Evolutionary conservation across 2,797 vertebrate genomes (phyloP), one percentile per base, ranked within the genome.

Genomic region (Telmatherina bonti): DNA sequence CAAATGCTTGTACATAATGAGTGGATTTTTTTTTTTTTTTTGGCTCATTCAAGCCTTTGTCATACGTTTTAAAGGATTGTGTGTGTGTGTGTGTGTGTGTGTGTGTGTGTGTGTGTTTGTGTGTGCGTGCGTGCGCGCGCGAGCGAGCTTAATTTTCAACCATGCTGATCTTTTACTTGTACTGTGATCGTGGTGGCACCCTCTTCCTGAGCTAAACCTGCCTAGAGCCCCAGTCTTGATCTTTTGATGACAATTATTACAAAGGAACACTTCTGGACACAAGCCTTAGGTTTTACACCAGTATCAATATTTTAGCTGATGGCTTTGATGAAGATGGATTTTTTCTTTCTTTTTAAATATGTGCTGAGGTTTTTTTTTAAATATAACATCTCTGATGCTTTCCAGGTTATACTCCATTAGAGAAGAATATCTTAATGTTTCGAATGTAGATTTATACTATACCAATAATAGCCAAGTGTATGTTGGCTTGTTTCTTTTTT

Each of bases 361-460:
- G 81, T 91, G 77, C 90, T 91, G 78, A 88, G 70, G 89, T 85
- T 90, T 74, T 93, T 88, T 93, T 86, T 66, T 26, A n/a, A 85
- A 85, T 91, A 85, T 90, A 88, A 78, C 76, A 92, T 94, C 91
- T 94, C 92, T 94, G 95, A 96, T 95, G 94, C 93, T 97, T 94
- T 88, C 84, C 91, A 92, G 94, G 95, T 95, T 96, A 92, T 91
- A 93, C 88, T 93, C 85, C 93, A 88, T 93, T 94, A 95, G 93
- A 91, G 84, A 85, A 93, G 85, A 91, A 90, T 93, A 94, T 94
- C 91, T 91, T 93, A 92, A 92, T 92, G 91, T 94, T 91, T 93
- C 88, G 93, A 95, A 95, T 95, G 95, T 95, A 95, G 93, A 95
- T 96, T 96, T 95, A 93, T 95, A 94, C 89, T 93, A 93, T 94